These are phyloP conservation scores for Volucella inflata DNA, from an alignment of 2,888 invertebrate species.

Conservation along the genomic window DNA sequence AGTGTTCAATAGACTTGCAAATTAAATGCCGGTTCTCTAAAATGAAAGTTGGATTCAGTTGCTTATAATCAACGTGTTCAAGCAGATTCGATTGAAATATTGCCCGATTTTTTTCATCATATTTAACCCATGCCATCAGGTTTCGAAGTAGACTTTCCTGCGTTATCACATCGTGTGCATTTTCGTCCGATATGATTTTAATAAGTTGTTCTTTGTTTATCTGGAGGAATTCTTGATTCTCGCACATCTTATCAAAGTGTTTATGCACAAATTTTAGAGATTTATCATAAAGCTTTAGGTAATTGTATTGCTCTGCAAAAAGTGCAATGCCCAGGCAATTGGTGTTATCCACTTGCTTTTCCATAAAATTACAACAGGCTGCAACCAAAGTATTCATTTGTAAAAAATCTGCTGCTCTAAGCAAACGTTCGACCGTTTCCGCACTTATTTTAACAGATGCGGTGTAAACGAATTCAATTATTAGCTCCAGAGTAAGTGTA, in stretches of 20 bases:
- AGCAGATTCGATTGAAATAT: neutral
- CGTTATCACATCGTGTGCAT: neutral
- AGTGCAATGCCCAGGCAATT: slow-evolving; percentile 8
- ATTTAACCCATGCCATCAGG: slow-evolving; percentile 7
- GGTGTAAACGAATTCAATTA: slow-evolving; percentile 8
- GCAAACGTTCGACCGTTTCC: neutral
- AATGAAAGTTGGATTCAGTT: neutral
- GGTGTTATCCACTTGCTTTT: neutral
- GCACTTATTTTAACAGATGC: neutral
- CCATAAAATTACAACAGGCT: slow-evolving; percentile 7
- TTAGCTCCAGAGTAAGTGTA: neutral
- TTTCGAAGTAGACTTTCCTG: neutral
- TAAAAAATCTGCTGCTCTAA: neutral
- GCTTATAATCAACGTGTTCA: neutral
- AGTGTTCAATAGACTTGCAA: neutral
- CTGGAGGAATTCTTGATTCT: neutral
- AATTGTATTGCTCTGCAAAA: slow-evolving; percentile 1
- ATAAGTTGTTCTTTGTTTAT: neutral
- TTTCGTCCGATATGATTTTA: neutral
- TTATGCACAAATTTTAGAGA: neutral
- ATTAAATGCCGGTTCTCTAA: neutral
- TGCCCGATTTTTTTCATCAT: neutral
- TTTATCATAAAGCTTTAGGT: neutral
- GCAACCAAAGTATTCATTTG: neutral
- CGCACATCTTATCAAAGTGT: neutral